A percentile compares a stretch with the other conserved stretches of the same genome.
Evolutionary conservation across 2,113 vertebrate species (phyloP).

Genomic region (Leucopsar rothschildi): DNA sequence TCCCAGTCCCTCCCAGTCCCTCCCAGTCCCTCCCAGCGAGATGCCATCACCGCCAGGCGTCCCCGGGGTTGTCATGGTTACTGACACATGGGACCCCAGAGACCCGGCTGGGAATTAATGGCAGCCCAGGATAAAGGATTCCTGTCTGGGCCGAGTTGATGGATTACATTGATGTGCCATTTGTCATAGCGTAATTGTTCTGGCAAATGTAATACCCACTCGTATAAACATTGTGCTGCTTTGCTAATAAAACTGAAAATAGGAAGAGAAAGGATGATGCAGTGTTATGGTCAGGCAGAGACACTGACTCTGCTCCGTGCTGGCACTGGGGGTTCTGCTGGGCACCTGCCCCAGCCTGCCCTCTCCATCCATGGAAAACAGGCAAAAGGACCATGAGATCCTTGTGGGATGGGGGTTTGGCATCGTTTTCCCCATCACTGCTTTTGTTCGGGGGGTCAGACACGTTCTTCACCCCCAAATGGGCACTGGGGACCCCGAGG

Average conservation of each 20-base stretch:
- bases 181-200: constrained; percentile 99
- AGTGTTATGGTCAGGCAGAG: constrained; percentile 85
- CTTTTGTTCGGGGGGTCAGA: background rate
- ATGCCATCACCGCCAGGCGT: constrained; percentile 81
- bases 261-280: constrained; percentile 90
- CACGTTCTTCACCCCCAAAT: accelerated
- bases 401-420: accelerated
- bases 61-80: constrained; percentile 92
- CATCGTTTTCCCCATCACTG: accelerated
- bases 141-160: constrained; percentile 94
- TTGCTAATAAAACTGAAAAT: constrained; percentile 95
- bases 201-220: constrained; percentile 99
- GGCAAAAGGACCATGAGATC: accelerated
- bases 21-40: constrained; percentile 79
- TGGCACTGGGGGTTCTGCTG: constrained; percentile 31
- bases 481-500: accelerated
- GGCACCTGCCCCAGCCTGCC: background rate
- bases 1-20: constrained; percentile 81
- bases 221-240: constrained; percentile 96
- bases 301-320: constrained; percentile 76
- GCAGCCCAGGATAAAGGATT: constrained; percentile 96
- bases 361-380: background rate
- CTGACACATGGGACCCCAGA: constrained; percentile 92
- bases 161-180: constrained; percentile 99
- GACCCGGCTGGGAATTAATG: constrained; percentile 91